Evolutionary conservation across 2,113 vertebrate species (phyloP), one percentile per base, ranked within the genome.

Genomic region (Phalacrocorax brasilianus): DNA sequence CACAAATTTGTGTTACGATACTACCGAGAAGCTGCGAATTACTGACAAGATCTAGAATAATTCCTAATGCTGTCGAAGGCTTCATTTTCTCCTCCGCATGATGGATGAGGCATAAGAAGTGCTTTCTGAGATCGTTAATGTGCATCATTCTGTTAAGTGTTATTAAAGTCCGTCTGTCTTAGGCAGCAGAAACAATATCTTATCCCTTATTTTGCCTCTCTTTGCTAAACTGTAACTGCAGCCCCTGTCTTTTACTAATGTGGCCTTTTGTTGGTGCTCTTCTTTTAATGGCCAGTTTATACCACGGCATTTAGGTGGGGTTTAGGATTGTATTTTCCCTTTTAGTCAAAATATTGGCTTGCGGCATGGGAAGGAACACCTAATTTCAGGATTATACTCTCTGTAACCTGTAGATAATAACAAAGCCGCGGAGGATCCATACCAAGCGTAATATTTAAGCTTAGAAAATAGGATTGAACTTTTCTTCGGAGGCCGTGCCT

Each of bases 21-120:
- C 97, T 97, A 95, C 85, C 66, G 97, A 98, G 97, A 96, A 97
- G 96, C 98, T 96, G 97, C 96, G 97, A 98, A 98, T 98, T 98
- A 98, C 98, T 97, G 98, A 98, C 98, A 98, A 98, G 98, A 98
- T 98, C 98, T 98, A 95, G 98, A 98, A 98, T 98, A 98, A 98
- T 98, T 98, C 98, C 98, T 98, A 98, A 98, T 98, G 98, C 97
- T 98, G 98, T 98, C 95, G 97, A 98, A 98, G 98, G 97, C 98
- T 98, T 98, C 98, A 98, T 98, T 98, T 98, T 98, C 97, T 95
- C 96, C 96, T 96, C 89, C 87, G 95, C 97, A 96, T 98, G 98
- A 98, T 98, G 97, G 98, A 98, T 98, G 98, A 98, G 97, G 97
- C 97, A 95, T 96, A 97, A 97, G 97, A 97, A 98, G 97, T 97